phyloP scores from a whole-genome alignment of 2,113 vertebrate species.

The Ivindomyrus marchei region DNA sequence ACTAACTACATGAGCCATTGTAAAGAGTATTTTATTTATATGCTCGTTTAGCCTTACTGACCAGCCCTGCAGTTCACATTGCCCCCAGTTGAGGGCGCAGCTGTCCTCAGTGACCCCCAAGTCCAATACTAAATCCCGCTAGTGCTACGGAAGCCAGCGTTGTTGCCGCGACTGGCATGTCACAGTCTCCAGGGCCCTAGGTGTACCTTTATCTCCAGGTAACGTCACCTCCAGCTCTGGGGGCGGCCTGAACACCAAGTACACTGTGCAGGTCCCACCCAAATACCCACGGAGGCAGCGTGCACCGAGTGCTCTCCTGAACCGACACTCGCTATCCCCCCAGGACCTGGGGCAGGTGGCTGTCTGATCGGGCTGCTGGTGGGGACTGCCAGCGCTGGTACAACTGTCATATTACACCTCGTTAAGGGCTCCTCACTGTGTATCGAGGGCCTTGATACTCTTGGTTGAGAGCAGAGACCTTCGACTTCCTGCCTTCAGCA shows the following conservation, averaged over 20 bases:
- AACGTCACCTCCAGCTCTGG: neutral
- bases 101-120: neutral
- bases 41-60: neutral
- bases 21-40: neutral
- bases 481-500: neutral
- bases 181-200: neutral
- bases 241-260: neutral
- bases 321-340: neutral
- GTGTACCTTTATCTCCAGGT: neutral
- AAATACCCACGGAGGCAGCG: neutral
- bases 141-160: neutral
- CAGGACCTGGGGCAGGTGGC: neutral
- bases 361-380: neutral
- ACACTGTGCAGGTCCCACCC: neutral
- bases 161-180: neutral
- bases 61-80: neutral
- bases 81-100: neutral
- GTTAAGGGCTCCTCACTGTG: neutral
- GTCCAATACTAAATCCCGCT: neutral
- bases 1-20: neutral
- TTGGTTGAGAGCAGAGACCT: neutral
- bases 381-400: neutral
- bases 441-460: neutral
- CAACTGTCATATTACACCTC: neutral
- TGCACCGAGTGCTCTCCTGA: neutral